phyloP scores from a whole-genome alignment of 2,888 invertebrate species.

The Hemicrepidius hirtus region DNA sequence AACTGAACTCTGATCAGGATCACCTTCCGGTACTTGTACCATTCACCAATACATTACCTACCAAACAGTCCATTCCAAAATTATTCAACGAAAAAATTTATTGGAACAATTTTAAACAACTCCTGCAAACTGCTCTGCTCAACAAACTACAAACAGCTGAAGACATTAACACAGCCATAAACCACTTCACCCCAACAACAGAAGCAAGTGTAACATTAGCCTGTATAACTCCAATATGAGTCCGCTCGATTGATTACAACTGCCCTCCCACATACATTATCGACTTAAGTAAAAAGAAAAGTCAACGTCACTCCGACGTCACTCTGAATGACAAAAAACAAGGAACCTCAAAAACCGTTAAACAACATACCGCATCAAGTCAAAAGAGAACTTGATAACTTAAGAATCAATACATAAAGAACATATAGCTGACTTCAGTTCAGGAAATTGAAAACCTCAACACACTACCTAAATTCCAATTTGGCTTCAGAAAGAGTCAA shows the following conservation, averaged over 20 bases:
- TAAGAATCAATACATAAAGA: background rate
- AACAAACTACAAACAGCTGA: conserved; percentile 15
- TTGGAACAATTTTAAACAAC: conserved; percentile 20
- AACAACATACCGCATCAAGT: conserved; percentile 19
- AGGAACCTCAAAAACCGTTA: conserved; percentile 23
- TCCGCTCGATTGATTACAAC: conserved; percentile 5
- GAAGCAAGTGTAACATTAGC: conserved; percentile 21
- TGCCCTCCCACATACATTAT: conserved; percentile 12
- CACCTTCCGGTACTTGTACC: conserved; percentile 33
- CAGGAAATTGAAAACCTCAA: conserved; percentile 4
- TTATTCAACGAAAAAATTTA: conserved; percentile 10
- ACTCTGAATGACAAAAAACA: conserved; percentile 32
- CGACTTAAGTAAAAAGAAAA: conserved; percentile 27
- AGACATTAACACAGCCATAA: conserved; percentile 24
- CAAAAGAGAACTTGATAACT: conserved; percentile 30
- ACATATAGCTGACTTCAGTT: conserved; percentile 16
- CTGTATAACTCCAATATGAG: conserved; percentile 8
- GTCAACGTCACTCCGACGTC: conserved; percentile 18
- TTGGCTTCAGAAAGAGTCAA: no score
- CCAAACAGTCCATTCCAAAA: conserved; percentile 16
- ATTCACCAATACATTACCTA: conserved; percentile 35
- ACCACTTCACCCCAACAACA: conserved; percentile 25
- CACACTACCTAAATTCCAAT: no score
- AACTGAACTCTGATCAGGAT: conserved; percentile 38
- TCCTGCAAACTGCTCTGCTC: no score